Evolutionary conservation across 2,888 invertebrate species (phyloP).

Genomic region (Thalpophila matura): DNA sequence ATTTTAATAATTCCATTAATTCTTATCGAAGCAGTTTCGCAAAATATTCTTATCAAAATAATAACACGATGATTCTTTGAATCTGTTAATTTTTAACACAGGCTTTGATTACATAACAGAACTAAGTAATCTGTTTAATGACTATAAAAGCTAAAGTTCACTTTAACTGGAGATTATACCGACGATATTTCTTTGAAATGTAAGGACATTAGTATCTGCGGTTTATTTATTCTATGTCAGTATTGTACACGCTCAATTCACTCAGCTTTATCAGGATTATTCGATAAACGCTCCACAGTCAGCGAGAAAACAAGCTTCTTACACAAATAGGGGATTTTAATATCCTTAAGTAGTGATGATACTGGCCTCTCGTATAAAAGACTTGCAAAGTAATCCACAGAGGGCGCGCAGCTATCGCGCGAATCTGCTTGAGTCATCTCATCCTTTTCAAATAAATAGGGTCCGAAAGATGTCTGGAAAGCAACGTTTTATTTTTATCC

Average conservation of each 20-base stretch:
- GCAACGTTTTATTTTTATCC: constrained; percentile 73
- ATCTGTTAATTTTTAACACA: neutral
- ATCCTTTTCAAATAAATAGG: constrained; percentile 89
- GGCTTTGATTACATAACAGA: neutral
- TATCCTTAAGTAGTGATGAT: constrained; percentile 90
- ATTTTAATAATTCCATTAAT: constrained; percentile 12
- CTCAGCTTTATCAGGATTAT: constrained; percentile 78
- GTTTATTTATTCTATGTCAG: constrained; percentile 33
- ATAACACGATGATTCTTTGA: constrained; percentile 4
- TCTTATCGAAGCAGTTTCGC: constrained; percentile 9
- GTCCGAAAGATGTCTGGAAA: constrained; percentile 79
- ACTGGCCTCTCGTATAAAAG: constrained; percentile 87
- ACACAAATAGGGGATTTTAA: constrained; percentile 89
- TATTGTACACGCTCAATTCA: constrained; percentile 68
- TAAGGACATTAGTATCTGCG: constrained; percentile 1
- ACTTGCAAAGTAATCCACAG: constrained; percentile 90
- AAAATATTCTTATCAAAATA: constrained; percentile 32
- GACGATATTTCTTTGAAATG: constrained; percentile 1
- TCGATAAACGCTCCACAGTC: constrained; percentile 80
- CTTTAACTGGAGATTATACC: neutral
- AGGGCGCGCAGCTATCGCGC: constrained; percentile 86
- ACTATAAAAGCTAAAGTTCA: neutral
- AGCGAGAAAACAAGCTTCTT: constrained; percentile 88
- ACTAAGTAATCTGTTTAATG: neutral
- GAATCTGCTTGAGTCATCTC: constrained; percentile 90